Evolutionary conservation across 2,797 vertebrate genomes (phyloP).

Genomic region (Hydrolagus colliei): DNA sequence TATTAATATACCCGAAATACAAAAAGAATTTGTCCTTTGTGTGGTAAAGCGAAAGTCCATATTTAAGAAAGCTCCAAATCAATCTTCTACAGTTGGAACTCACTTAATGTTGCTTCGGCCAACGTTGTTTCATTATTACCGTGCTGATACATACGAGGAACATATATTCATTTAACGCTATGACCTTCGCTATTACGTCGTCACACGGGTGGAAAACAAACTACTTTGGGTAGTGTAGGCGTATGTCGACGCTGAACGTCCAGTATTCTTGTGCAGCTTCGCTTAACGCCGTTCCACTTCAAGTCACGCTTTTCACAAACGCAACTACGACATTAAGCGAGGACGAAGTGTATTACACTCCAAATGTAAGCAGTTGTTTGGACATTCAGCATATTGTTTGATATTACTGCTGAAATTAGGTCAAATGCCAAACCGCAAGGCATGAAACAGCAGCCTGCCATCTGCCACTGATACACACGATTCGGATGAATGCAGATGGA

Average conservation of each 20-base stretch:
- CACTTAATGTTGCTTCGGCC: too few relatives aligned
- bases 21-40: background rate
- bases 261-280: too few relatives aligned
- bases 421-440: conserved; percentile 10
- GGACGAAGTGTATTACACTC: background rate
- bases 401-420: conserved; percentile 3
- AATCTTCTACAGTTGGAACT: background rate
- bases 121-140: too few relatives aligned
- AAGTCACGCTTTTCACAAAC: too few relatives aligned
- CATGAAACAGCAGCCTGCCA: background rate
- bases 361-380: background rate
- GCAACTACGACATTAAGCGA: too few relatives aligned
- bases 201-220: background rate
- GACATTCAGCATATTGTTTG: background rate
- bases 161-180: too few relatives aligned
- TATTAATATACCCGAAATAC: background rate
- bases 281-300: too few relatives aligned
- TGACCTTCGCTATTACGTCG: too few relatives aligned
- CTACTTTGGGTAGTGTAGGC: background rate
- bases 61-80: background rate
- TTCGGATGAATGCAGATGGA: background rate
- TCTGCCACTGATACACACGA: background rate
- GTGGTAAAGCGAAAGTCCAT: background rate
- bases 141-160: too few relatives aligned
- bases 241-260: too few relatives aligned